Evolutionary conservation across 1,140 invertebrate genomes (phyloP).

Genomic region (Daktulosphaira vitifoliae): DNA sequence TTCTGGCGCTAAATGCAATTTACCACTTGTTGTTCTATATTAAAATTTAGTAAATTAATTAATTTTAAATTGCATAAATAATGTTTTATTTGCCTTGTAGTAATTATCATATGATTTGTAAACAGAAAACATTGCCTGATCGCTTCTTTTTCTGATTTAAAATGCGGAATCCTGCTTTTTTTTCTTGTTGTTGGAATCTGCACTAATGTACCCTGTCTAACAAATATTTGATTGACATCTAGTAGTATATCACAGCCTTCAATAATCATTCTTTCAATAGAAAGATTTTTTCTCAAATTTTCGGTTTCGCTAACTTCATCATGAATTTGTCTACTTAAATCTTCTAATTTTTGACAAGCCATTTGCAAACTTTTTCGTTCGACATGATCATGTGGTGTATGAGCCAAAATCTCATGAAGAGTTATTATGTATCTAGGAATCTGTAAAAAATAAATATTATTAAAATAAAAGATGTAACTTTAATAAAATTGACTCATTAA

Average conservation of each 20-base stretch:
- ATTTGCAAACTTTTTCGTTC: slow-evolving; percentile 82
- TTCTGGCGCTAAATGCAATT: slow-evolving; percentile 72
- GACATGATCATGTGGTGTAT: slow-evolving; percentile 91
- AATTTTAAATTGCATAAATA: neutral
- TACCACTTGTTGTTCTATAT: slow-evolving; percentile 54
- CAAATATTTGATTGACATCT: slow-evolving; percentile 89
- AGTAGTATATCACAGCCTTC: slow-evolving; percentile 90
- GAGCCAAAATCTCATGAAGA: slow-evolving; percentile 79
- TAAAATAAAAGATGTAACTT: neutral
- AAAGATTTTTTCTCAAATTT: slow-evolving; percentile 84
- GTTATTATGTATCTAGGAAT: slow-evolving; percentile 88
- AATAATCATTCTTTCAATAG: slow-evolving; percentile 89
- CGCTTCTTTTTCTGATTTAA: slow-evolving; percentile 62
- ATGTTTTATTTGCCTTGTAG: slow-evolving; percentile 52
- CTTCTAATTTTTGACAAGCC: slow-evolving; percentile 78
- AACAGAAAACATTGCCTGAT: slow-evolving; percentile 78
- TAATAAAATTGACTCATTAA: neutral
- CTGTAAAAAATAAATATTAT: slow-evolving; percentile 46
- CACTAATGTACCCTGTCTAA: slow-evolving; percentile 66
- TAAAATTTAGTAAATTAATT: neutral
- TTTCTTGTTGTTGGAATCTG: slow-evolving; percentile 58
- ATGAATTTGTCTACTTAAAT: slow-evolving; percentile 74
- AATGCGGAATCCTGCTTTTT: slow-evolving; percentile 44
- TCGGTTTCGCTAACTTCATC: slow-evolving; percentile 90
- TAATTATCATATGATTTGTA: slow-evolving; percentile 77